Percentiles rank a stretch among this genome's conserved stretches.
phyloP scores from a whole-genome alignment of 2,797 vertebrate genomes.

The Lacerta viridis region DNA sequence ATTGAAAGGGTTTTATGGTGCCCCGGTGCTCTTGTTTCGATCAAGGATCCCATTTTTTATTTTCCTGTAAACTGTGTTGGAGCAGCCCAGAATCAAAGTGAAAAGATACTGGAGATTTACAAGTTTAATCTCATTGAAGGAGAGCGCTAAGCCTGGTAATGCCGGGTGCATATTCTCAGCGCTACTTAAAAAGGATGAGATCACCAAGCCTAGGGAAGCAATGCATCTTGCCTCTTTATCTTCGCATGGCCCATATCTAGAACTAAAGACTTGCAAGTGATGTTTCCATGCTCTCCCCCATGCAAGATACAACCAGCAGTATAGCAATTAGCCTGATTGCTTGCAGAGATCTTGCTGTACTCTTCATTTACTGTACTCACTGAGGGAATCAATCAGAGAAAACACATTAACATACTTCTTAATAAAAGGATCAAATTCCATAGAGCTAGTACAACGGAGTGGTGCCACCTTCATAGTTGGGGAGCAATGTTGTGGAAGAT shows the following conservation, averaged over 20 bases:
- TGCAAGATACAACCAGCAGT: not conserved
- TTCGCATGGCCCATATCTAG: not conserved
- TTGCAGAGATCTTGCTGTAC: not conserved
- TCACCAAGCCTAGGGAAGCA: not conserved
- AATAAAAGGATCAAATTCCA: too few species aligned
- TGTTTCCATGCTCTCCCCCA: conserved; percentile 24
- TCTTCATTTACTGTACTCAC: not conserved
- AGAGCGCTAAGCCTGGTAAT: conserved; percentile 14
- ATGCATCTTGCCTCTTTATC: conserved; percentile 22
- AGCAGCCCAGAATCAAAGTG: conserved; percentile 14
- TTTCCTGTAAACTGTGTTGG: conserved; percentile 14
- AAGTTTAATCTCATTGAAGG: conserved; percentile 17
- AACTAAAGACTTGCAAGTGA: not conserved
- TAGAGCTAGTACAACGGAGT: too few species aligned
- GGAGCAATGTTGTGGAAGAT: too few species aligned
- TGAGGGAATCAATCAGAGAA: too few species aligned
- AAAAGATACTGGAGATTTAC: not conserved
- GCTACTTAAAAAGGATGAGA: conserved; percentile 1
- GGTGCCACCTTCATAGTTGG: too few species aligned
- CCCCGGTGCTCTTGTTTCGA: not conserved
- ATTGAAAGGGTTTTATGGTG: conserved; percentile 17
- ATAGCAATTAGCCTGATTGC: conserved; percentile 21
- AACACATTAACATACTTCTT: too few species aligned
- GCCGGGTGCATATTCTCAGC: not conserved
- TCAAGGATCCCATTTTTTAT: conserved; percentile 26